Evolutionary conservation across 2,797 vertebrate genomes (phyloP).

Genomic region (Xenopus petersii): DNA sequence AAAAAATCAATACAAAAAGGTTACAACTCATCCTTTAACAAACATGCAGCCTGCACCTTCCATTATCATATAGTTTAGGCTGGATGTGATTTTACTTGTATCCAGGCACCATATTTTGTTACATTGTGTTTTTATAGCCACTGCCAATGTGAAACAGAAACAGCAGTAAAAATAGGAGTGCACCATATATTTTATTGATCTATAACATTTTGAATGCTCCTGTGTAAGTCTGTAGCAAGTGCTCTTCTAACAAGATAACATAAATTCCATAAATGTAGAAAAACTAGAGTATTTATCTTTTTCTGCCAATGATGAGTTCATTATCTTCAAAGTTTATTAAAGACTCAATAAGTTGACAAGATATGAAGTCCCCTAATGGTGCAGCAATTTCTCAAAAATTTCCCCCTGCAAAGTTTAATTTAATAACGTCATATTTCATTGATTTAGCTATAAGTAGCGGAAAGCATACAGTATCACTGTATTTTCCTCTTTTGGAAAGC

Average conservation of each 20-base stretch:
- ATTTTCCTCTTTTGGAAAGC: no score
- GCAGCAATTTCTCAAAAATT: neutral
- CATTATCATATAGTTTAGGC: constrained; percentile 15
- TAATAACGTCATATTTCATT: neutral
- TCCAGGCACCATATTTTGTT: constrained; percentile 36
- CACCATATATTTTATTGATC: constrained; percentile 50
- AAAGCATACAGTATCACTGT: no score
- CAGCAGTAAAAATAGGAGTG: constrained; percentile 48
- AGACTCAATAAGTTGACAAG: constrained; percentile 31
- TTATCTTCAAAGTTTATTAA: constrained; percentile 43
- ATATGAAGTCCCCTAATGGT: constrained; percentile 18
- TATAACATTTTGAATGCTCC: constrained; percentile 46
- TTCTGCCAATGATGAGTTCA: constrained; percentile 34
- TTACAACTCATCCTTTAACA: constrained; percentile 28
- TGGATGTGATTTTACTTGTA: constrained; percentile 44
- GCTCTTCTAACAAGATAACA: constrained; percentile 43
- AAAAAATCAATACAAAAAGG: constrained; percentile 10
- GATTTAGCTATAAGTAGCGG: no score
- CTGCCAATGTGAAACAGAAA: constrained; percentile 46
- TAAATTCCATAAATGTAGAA: constrained; percentile 44
- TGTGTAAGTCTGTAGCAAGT: constrained; percentile 39
- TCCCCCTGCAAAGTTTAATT: neutral
- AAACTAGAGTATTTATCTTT: constrained; percentile 12
- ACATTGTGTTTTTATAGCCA: constrained; percentile 46
- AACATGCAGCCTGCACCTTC: constrained; percentile 19